These are phyloP conservation scores for Zosterops japonicus DNA, from an alignment of 2,113 vertebrate species.

Conservation along the genomic window DNA sequence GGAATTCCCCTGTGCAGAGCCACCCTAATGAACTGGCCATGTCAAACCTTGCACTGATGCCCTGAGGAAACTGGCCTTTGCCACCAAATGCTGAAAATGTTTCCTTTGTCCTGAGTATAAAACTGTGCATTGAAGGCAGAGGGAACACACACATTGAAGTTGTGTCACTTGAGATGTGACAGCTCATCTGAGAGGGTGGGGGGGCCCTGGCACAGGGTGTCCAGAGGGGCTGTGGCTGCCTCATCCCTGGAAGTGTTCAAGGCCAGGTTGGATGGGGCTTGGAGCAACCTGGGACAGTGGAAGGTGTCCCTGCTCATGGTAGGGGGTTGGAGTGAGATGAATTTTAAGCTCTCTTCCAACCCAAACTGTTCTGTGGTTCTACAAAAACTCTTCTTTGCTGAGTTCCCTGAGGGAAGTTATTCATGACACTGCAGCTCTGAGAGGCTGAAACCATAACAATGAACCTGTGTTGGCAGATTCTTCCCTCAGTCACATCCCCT, in stretches of 20 bases:
- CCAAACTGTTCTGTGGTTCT: background rate
- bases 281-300: background rate
- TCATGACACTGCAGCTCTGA: background rate
- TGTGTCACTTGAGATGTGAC: background rate
- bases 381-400: background rate
- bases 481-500: background rate
- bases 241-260: background rate
- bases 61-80: background rate
- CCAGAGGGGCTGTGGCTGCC: background rate
- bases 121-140: background rate
- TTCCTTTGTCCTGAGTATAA: background rate
- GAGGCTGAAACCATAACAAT: rapidly evolving
- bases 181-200: background rate
- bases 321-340: rapidly evolving
- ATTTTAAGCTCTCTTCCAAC: background rate
- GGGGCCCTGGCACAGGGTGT: background rate
- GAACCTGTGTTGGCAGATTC: background rate
- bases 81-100: background rate
- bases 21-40: rapidly evolving
- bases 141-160: background rate
- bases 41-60: background rate
- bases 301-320: background rate
- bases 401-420: background rate
- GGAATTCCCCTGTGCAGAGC: background rate
- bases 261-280: rapidly evolving